These are phyloP conservation scores for Sericinus montela DNA, from an alignment of 2,888 invertebrate genomes.

Conservation along the genomic window DNA sequence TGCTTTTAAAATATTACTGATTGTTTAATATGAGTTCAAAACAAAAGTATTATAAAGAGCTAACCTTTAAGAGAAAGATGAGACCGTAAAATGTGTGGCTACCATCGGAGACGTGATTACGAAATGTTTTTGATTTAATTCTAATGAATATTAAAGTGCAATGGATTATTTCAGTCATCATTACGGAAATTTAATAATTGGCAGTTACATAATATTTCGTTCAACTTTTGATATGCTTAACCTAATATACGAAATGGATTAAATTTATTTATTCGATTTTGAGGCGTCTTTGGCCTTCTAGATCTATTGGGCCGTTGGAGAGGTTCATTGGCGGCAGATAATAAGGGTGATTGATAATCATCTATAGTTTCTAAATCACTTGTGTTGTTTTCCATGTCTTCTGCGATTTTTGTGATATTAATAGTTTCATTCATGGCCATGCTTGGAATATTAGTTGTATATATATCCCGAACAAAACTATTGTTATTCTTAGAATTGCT, in stretches of 20 bases:
- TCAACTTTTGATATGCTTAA: conserved; percentile 33
- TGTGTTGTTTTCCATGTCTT: conserved; percentile 25
- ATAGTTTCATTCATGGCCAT: not conserved
- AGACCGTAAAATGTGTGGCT: not conserved
- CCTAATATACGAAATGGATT: conserved; percentile 74
- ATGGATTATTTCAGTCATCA: conserved; percentile 26
- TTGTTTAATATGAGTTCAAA: no score
- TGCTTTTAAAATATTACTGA: no score
- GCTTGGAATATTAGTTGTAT: not conserved
- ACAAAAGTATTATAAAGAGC: not conserved
- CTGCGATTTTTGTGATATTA: conserved; percentile 22
- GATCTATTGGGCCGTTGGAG: conserved; percentile 59
- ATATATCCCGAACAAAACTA: not conserved
- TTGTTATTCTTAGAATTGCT: not conserved
- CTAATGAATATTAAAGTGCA: conserved; percentile 14
- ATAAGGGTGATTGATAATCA: conserved; percentile 65
- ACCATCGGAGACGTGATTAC: not conserved
- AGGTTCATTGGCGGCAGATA: conserved; percentile 67
- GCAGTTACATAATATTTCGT: conserved; percentile 42
- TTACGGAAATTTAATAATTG: conserved; percentile 36
- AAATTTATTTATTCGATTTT: conserved; percentile 59
- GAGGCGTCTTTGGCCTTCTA: conserved; percentile 54
- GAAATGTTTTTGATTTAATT: not conserved
- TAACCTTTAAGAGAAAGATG: no score
- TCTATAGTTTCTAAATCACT: conserved; percentile 46